phyloP scores from a whole-genome alignment of 64 coral and sea anemone genomes.

The Astreopora myriophthalma region DNA sequence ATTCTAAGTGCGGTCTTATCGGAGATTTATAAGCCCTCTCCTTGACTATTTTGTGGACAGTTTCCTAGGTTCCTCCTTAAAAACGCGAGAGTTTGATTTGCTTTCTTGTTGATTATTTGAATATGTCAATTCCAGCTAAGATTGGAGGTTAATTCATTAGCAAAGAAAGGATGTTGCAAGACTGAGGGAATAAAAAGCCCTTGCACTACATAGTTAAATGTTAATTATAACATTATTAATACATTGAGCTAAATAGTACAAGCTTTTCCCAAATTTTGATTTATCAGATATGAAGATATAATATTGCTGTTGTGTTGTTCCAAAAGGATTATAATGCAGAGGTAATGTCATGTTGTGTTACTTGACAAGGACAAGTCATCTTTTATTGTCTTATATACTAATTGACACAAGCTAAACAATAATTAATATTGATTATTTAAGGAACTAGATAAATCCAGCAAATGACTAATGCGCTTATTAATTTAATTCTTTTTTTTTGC shows the following conservation, averaged over 20 bases:
- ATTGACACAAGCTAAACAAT: background rate
- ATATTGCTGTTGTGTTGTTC: background rate
- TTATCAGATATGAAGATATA: background rate
- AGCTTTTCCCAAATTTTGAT: background rate
- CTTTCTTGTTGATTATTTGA: background rate
- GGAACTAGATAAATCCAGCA: background rate
- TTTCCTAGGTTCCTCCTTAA: background rate
- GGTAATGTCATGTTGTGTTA: background rate
- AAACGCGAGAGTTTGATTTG: background rate
- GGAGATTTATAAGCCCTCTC: background rate
- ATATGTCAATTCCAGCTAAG: background rate
- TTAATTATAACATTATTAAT: background rate
- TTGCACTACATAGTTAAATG: conserved; percentile 3
- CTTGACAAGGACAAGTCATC: background rate
- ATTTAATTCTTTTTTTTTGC: background rate
- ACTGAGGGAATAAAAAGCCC: background rate
- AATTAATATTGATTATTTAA: background rate
- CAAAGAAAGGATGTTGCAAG: background rate
- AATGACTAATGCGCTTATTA: background rate
- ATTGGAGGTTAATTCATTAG: background rate
- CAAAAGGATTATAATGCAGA: background rate
- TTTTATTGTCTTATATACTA: background rate
- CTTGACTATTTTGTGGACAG: background rate
- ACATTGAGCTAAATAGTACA: background rate
- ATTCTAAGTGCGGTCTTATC: background rate